These are phyloP conservation scores for Caenorhabditis brenneri DNA, from an alignment of 1,140 invertebrate genomes.

Conservation along the genomic window DNA sequence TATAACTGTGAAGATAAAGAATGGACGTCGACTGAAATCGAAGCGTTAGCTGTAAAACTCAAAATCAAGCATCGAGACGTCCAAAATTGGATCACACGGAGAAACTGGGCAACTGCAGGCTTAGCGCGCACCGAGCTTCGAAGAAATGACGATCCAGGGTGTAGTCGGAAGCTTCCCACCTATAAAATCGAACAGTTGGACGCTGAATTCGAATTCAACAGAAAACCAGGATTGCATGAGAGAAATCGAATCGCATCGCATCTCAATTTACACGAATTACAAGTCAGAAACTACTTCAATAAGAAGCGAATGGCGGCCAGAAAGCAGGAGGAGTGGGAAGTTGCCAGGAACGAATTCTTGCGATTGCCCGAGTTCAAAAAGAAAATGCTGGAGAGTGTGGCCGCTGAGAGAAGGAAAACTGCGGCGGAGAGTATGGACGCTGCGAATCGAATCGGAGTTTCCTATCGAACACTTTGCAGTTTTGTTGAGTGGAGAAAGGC, in stretches of 20 bases:
- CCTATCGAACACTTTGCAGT: too few relatives aligned
- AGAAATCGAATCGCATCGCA: not conserved
- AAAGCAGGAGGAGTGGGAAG: not conserved
- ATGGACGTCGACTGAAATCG: not conserved
- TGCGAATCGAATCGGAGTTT: not conserved
- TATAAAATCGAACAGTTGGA: not conserved
- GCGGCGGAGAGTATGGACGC: not conserved
- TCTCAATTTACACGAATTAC: not conserved
- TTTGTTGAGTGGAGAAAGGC: too few relatives aligned
- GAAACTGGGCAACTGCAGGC: not conserved
- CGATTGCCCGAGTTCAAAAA: not conserved
- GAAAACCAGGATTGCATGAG: not conserved
- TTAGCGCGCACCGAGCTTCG: not conserved
- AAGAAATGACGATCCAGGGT: not conserved
- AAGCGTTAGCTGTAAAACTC: not conserved
- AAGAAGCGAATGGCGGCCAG: not conserved
- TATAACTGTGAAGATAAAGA: not conserved
- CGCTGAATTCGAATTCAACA: not conserved
- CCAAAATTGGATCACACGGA: not conserved
- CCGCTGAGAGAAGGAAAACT: not conserved
- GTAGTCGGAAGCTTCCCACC: not conserved
- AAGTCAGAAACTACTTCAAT: constrained; percentile 9
- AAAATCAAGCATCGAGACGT: not conserved
- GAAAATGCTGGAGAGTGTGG: not conserved
- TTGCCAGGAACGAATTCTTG: not conserved